phyloP scores from a whole-genome alignment of 1,140 invertebrate genomes.

The Drosophila pruinosa region DNA sequence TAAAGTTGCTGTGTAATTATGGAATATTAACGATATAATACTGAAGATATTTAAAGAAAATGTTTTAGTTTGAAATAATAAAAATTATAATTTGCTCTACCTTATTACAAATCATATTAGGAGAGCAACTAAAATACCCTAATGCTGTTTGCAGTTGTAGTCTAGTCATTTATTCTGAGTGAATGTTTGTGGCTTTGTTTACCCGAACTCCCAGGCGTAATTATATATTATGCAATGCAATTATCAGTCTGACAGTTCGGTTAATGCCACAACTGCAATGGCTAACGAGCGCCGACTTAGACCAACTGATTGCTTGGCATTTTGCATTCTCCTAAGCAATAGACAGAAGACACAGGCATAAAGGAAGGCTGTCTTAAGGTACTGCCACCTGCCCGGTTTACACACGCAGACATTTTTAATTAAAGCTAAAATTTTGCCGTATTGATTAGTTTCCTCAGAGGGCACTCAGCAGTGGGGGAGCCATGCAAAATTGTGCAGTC shows the following conservation, averaged over 20 bases:
- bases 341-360: neutral
- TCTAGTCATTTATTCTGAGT: constrained; percentile 5
- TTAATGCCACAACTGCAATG: constrained; percentile 48
- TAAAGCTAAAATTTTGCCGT: constrained; percentile 74
- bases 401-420: constrained; percentile 81
- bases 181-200: constrained; percentile 15
- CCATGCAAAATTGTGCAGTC: constrained; percentile 59
- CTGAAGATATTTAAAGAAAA: too few species aligned
- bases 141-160: neutral
- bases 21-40: too few species aligned
- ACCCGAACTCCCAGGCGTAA: constrained; percentile 24
- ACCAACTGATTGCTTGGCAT: constrained; percentile 6
- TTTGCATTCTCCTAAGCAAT: constrained; percentile 17
- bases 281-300: constrained; percentile 20
- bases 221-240: constrained; percentile 73
- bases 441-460: constrained; percentile 66
- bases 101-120: too few species aligned
- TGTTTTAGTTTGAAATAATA: too few species aligned
- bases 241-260: constrained; percentile 72
- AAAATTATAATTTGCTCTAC: neutral
- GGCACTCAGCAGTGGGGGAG: neutral
- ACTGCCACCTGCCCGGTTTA: constrained; percentile 67
- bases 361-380: constrained; percentile 15
- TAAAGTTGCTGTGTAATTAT: too few species aligned
- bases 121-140: neutral